Evolutionary conservation across 2,113 vertebrate species (phyloP), one percentile per base, ranked within the genome.

Genomic region (Dasyurus viverrinus): DNA sequence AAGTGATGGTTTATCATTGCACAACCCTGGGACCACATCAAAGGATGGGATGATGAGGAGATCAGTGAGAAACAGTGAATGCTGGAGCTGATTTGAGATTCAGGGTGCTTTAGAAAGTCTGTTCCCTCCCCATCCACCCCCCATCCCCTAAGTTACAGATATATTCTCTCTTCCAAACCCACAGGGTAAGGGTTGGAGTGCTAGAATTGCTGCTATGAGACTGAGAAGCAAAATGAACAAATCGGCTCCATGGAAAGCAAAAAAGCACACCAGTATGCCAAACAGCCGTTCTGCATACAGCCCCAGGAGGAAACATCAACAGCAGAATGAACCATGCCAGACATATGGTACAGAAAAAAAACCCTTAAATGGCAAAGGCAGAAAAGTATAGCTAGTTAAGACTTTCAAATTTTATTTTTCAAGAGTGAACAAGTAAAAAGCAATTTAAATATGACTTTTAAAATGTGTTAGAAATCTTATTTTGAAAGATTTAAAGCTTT

Each of bases 381-480:
- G 68, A 84, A 84, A 84, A 84, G 68, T 84, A 84, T n/a, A 84
- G 68, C 36, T 84, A 84, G 68, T 84, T 84, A 84, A 84, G n/a
- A 84, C n/a, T 84, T 84, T 84, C 68, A 42, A 84, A 42, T 84
- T 19, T 84, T 42, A 84, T 84, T 84, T 84, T 84, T 84, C n/a
- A 84, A 84, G 68, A 84, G n/a, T 84, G 36, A 84, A 84, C 68
- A 84, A 84, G 68, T 42, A 42, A 84, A 76, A 84, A 84, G 68
- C 68, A 84, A 84, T 84, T 84, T 84, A 84, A 84, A 84, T 84
- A 42, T 84, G 68, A 84, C 68, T 84, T 84, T 84, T 84, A 84
- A 84, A 42, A 84, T 42, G 36, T 84, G 68, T 84, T 84, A 84
- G 68, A 84, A 84, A 84, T 84, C 19, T 84, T 42, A 84, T 42